Conservation (phyloP, 2,797 vertebrate genomes). For the Ceryle rudis region DNA sequence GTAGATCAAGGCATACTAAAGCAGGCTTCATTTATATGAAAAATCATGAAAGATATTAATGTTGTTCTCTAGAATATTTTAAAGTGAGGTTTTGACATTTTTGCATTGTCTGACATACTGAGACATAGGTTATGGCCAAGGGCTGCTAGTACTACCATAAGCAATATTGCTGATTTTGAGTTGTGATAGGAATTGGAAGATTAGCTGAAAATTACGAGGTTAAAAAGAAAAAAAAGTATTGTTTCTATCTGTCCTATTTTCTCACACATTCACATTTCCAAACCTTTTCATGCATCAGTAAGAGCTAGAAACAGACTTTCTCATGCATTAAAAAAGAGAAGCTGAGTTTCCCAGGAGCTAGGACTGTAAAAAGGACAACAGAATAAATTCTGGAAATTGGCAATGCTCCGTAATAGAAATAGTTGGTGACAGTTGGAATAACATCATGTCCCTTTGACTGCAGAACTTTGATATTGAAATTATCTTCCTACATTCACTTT, state of each 20-base stretch:
- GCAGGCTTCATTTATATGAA: not conserved
- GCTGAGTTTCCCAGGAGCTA: not conserved
- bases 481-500: not conserved
- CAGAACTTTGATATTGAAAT: slow-evolving; percentile 36
- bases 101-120: not conserved
- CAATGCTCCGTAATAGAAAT: not conserved
- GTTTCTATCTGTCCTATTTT: slow-evolving; percentile 3
- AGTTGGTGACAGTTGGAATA: not conserved
- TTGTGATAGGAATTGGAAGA: not conserved
- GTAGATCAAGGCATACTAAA: not conserved
- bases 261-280: not conserved
- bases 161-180: not conserved
- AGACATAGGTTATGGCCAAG: not conserved
- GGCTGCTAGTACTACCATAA: not conserved
- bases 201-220: not conserved
- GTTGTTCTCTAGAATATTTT: not conserved
- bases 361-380: not conserved
- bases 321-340: not conserved
- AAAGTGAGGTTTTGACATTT: not conserved
- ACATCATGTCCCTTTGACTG: not conserved
- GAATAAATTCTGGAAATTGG: not conserved
- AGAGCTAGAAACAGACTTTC: not conserved
- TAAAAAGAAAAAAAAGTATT: not conserved
- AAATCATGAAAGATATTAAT: not conserved
- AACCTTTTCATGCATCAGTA: not conserved